phyloP scores from a whole-genome alignment of 1,140 invertebrate genomes.

The Nomia melanderi region DNA sequence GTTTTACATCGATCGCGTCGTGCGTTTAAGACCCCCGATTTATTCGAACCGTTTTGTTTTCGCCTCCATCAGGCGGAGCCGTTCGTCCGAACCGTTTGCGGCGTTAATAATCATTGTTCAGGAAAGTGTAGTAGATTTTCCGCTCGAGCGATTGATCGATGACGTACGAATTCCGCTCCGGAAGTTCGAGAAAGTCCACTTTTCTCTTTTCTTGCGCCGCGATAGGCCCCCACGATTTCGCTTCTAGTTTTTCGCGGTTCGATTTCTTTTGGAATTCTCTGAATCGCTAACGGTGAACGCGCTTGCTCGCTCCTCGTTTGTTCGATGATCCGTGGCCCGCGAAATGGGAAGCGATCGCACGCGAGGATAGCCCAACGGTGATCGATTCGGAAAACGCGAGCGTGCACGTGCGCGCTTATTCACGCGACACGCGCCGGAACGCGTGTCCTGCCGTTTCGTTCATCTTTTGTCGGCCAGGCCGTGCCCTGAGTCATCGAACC shows the following conservation, averaged over 20 bases:
- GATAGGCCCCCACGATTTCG: background rate
- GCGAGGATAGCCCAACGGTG: background rate
- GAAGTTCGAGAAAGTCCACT: slow-evolving; percentile 49
- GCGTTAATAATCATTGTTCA: slow-evolving; percentile 6
- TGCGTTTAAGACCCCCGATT: background rate
- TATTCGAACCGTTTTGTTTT: background rate
- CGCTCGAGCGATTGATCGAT: slow-evolving; percentile 42
- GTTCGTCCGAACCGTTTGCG: background rate
- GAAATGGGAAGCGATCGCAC: background rate
- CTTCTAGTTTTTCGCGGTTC: background rate
- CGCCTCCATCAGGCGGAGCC: background rate
- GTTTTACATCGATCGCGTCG: background rate
- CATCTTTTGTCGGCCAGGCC: background rate
- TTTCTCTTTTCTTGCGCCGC: slow-evolving; percentile 44
- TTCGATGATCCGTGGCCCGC: background rate
- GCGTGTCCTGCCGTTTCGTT: slow-evolving; percentile 13
- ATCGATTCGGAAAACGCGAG: slow-evolving; percentile 15
- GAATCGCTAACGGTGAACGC: too few species aligned
- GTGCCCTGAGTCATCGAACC: slow-evolving; percentile 28
- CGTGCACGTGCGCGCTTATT: slow-evolving; percentile 17
- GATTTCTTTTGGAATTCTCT: background rate
- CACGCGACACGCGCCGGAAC: slow-evolving; percentile 26
- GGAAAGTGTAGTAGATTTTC: slow-evolving; percentile 51
- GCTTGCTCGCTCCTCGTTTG: background rate
- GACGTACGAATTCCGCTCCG: slow-evolving; percentile 14